Evolutionary conservation across 2,113 vertebrate genomes (phyloP), one percentile per base, ranked within the genome.

Genomic region (Accipiter cooperii): DNA sequence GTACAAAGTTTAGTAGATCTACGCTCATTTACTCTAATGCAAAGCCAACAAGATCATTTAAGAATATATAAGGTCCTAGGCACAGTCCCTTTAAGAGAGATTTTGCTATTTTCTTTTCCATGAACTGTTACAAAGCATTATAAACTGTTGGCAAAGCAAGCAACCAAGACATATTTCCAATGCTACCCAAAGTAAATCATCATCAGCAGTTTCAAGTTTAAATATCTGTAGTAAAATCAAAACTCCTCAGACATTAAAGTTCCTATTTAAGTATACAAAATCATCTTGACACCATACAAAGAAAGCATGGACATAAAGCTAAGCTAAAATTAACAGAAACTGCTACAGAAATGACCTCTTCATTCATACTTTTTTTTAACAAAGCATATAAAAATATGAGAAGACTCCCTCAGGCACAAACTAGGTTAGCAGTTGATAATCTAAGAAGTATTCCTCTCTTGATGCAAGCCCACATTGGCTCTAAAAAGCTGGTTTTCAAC

Each of bases 351-450:
- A 91, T 82, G 1, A 75, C 58, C 17, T 49, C 68, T 90, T 89
- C 22, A 68, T 90, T 94, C 57, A 81, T 54, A 92, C 49, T 96
- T 88, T 73, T 75, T 76, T 84, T 82, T 71, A 89, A 76, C 52
- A 63, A 79, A 86, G 66, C 93, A 36, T 49, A 75, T 70, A 91
- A 94, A 82, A 92, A 66, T 87, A 63, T 20, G 31, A 93, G 69
- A 65, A 70, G 75, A 82, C 40, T 68, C 49, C 73, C 26, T 75
- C 51, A 93, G 77, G 76, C 90, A 96, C 83, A 96, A 76, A 90
- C 33, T 91, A 86, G 44, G 81, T 88, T 93, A 80, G 57, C 47
- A 93, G 61, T 40, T 97, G 85, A 95, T 88, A 87, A 82, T 63
- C 36, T 83, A 82, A 89, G 94, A 94, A 82, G 22, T 81, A 95